These are phyloP conservation scores for Nudaria mundana DNA, from an alignment of 2,888 invertebrate species.

Conservation along the genomic window DNA sequence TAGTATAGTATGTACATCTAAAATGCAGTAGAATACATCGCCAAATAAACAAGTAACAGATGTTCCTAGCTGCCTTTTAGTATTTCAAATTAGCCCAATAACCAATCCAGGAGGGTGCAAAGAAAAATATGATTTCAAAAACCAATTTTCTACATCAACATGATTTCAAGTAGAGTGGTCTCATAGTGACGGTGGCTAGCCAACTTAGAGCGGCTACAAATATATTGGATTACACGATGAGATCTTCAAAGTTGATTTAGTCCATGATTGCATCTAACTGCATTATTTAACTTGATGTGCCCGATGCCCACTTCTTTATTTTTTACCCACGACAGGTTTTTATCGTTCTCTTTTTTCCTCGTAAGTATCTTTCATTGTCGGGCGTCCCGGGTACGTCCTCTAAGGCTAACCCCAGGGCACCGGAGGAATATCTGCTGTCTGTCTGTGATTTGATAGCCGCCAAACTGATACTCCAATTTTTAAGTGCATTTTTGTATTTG, in stretches of 20 bases:
- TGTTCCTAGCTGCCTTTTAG: no score
- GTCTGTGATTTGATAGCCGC: no score
- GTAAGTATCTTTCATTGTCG: no score
- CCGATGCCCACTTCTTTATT: slow-evolving; percentile 15
- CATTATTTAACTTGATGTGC: slow-evolving; percentile 45
- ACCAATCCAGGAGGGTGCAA: no score
- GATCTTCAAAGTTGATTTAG: slow-evolving; percentile 51
- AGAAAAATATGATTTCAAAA: slow-evolving; percentile 38
- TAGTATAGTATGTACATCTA: no score
- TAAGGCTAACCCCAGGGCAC: no score
- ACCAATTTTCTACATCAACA: neutral
- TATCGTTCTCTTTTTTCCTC: neutral
- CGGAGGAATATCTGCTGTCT: neutral
- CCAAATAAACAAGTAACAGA: no score
- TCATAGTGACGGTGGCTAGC: slow-evolving; percentile 1
- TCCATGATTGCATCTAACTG: slow-evolving; percentile 61
- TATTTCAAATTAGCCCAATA: no score
- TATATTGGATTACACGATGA: slow-evolving; percentile 43
- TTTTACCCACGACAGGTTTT: neutral
- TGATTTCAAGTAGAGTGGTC: neutral
- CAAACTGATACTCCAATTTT: no score
- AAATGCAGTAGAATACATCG: no score
- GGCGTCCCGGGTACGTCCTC: no score
- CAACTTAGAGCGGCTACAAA: slow-evolving; percentile 34
- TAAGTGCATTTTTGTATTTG: no score